Evolutionary conservation across 2,888 invertebrate species (phyloP).

Genomic region (Xestia ashworthii): DNA sequence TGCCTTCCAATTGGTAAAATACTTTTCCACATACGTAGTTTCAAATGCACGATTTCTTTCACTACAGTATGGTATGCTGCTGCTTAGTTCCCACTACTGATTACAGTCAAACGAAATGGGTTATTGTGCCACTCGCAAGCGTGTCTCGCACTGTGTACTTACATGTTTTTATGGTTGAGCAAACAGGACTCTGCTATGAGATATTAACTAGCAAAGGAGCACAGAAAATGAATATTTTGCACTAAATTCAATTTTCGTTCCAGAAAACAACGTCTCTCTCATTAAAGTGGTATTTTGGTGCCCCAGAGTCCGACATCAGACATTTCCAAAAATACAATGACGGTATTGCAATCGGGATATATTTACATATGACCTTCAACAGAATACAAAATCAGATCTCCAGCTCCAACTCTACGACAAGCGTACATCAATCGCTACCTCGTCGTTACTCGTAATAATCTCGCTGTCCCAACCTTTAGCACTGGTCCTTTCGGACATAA

Average conservation of each 20-base stretch:
- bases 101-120: slow-evolving; percentile 53
- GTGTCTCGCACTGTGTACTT: slow-evolving; percentile 34
- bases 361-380: background rate
- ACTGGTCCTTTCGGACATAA: slow-evolving; percentile 31
- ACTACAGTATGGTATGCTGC: background rate
- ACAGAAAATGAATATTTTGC: background rate
- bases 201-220: slow-evolving; percentile 11
- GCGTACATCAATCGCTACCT: slow-evolving; percentile 15
- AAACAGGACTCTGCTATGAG: background rate
- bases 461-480: slow-evolving; percentile 9
- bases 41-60: slow-evolving; percentile 6
- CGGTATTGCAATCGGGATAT: background rate
- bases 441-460: slow-evolving; percentile 20
- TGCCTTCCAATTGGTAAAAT: too few species aligned
- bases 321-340: too few species aligned
- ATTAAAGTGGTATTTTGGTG: background rate
- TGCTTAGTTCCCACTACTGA: slow-evolving; percentile 33
- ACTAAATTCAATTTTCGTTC: background rate
- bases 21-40: too few species aligned
- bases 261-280: background rate
- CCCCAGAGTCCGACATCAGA: background rate
- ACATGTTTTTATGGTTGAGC: slow-evolving; percentile 24
- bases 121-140: slow-evolving; percentile 49
- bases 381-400: background rate
- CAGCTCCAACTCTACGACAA: background rate